phyloP scores from a whole-genome alignment of 2,113 vertebrate genomes.

The Elaphurus davidianus region DNA sequence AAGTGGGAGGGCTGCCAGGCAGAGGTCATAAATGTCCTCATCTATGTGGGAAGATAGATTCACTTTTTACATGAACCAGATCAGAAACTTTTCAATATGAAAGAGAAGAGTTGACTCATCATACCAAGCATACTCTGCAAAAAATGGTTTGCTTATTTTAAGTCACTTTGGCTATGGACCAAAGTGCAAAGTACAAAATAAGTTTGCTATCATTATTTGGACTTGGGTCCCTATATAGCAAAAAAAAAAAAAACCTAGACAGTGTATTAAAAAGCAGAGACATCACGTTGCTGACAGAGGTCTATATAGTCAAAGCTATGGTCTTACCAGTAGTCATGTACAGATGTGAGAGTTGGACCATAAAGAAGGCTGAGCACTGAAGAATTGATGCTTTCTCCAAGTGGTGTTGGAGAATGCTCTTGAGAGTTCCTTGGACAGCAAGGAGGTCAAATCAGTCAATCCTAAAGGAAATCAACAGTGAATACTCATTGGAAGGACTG shows the following conservation, averaged over 20 bases:
- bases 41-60: not conserved
- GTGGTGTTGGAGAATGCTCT: not conserved
- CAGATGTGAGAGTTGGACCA: not conserved
- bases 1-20: not conserved
- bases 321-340: not conserved
- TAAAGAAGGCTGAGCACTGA: not conserved
- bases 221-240: not conserved
- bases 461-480: not conserved
- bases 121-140: not conserved
- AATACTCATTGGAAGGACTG: not conserved
- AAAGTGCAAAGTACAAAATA: not conserved
- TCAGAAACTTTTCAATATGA: not conserved
- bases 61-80: not conserved
- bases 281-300: not conserved
- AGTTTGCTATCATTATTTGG: not conserved
- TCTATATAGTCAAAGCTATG: not conserved
- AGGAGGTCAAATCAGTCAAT: not conserved
- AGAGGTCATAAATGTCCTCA: not conserved
- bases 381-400: not conserved
- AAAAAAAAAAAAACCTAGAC: not conserved
- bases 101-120: slow-evolving; percentile 12
- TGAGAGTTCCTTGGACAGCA: not conserved
- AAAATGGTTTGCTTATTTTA: not conserved
- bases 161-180: not conserved
- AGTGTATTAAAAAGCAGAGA: not conserved